Conservation (phyloP, 2,888 invertebrate species). For the Scaeva pyrastri region DNA sequence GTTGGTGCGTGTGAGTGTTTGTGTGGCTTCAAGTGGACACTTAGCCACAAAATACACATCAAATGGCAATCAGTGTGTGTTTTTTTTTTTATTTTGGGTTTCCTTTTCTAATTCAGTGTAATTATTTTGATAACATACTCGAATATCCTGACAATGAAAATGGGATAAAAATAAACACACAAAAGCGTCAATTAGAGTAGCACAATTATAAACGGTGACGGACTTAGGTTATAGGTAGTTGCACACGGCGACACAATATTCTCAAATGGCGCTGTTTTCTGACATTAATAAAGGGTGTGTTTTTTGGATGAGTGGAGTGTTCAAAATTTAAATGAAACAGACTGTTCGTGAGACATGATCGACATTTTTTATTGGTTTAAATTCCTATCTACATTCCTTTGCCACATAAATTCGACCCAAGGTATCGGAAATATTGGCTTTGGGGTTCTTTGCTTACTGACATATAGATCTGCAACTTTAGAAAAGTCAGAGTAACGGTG, state of each 20-base stretch:
- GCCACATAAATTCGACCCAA: too few species aligned
- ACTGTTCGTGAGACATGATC: too few species aligned
- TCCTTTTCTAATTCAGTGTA: slow-evolving; percentile 63
- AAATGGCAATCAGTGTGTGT: slow-evolving; percentile 62
- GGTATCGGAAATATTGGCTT: too few species aligned
- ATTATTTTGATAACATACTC: slow-evolving; percentile 65
- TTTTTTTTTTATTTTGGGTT: slow-evolving; percentile 34
- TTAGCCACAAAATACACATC: slow-evolving; percentile 48
- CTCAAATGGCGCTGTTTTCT: background rate
- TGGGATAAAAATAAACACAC: slow-evolving; percentile 47
- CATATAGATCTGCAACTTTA: too few species aligned
- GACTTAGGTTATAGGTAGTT: background rate
- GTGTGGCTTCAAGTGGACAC: slow-evolving; percentile 52
- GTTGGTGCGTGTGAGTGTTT: too few species aligned
- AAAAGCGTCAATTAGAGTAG: slow-evolving; percentile 55
- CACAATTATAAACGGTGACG: background rate
- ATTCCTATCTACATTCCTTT: too few species aligned
- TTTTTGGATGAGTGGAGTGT: too few species aligned
- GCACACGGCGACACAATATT: background rate
- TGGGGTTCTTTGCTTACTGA: too few species aligned
- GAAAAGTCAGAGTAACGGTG: too few species aligned
- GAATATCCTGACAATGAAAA: slow-evolving; percentile 40
- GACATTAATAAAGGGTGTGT: too few species aligned
- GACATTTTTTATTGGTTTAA: too few species aligned
- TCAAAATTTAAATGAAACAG: too few species aligned